phyloP scores from a whole-genome alignment of 2,888 invertebrate genomes.

The Callinectes sapidus region DNA sequence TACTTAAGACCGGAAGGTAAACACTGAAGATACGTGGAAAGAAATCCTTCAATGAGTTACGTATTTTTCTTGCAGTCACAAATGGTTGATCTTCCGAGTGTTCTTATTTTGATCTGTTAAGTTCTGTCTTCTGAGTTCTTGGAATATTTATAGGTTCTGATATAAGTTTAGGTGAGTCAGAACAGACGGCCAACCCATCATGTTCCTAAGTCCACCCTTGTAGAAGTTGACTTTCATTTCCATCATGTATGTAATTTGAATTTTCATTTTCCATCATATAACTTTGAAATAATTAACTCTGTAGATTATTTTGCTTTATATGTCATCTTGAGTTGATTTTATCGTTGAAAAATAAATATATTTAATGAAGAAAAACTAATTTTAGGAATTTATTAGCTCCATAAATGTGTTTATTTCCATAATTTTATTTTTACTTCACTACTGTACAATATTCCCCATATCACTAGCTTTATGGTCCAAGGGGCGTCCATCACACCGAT shows the following conservation, averaged over 20 bases:
- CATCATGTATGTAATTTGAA: neutral
- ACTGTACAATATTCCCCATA: conserved; percentile 49
- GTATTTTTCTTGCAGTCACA: neutral
- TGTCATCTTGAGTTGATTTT: conserved; percentile 19
- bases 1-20: conserved; percentile 21
- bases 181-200: conserved; percentile 9
- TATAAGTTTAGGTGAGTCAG: conserved; percentile 6
- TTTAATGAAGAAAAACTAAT: conserved; percentile 23
- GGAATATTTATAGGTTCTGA: conserved; percentile 26
- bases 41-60: neutral
- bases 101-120: neutral
- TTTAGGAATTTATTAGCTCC: neutral
- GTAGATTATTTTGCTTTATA: conserved; percentile 18
- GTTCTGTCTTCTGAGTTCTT: neutral
- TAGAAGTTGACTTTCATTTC: conserved; percentile 20
- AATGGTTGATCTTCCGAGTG: conserved; percentile 6
- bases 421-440: conserved; percentile 35
- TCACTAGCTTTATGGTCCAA: conserved; percentile 60
- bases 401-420: conserved; percentile 3
- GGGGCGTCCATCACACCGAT: conserved; percentile 60
- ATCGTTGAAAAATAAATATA: neutral
- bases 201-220: conserved; percentile 31
- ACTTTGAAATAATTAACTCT: conserved; percentile 21
- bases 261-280: neutral
- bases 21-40: neutral